Evolutionary conservation across 2,888 invertebrate species (phyloP).

Genomic region (Girardia tigrina): DNA sequence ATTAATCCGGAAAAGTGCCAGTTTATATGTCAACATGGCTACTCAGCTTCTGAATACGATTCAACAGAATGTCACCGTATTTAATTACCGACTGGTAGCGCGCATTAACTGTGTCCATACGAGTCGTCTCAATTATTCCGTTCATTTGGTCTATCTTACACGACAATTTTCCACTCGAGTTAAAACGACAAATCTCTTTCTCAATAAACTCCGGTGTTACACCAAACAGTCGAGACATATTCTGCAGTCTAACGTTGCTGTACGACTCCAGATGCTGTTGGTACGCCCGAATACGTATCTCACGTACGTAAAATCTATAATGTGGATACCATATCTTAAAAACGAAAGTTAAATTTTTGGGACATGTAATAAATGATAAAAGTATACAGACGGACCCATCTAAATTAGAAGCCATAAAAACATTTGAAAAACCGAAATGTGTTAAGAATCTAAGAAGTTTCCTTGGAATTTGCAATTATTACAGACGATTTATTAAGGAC

Average conservation of each 20-base stretch:
- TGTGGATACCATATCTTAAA: no score
- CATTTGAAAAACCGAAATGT: no score
- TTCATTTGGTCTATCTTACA: conserved; percentile 90
- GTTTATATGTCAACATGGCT: no score
- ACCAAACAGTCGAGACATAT: conserved; percentile 90
- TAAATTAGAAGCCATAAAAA: no score
- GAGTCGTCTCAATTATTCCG: conserved; percentile 76
- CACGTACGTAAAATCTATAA: conserved; percentile 72
- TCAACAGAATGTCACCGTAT: conserved; percentile 88
- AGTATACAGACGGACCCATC: no score
- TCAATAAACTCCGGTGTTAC: conserved; percentile 84
- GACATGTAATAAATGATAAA: no score
- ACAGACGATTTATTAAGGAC: no score
- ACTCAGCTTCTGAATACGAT: conserved; percentile 94
- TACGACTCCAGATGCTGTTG: conserved; percentile 90
- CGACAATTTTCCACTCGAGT: conserved; percentile 85
- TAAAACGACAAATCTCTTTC: no score
- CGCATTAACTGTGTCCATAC: conserved; percentile 75
- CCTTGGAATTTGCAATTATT: no score
- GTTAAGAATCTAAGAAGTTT: no score
- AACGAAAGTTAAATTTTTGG: no score
- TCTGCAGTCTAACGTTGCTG: conserved; percentile 75
- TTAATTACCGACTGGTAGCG: conserved; percentile 84
- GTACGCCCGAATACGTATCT: conserved; percentile 90
- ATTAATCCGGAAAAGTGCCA: no score